Conservation (phyloP, 2,113 vertebrate genomes). For the Tragelaphus imberbis region DNA sequence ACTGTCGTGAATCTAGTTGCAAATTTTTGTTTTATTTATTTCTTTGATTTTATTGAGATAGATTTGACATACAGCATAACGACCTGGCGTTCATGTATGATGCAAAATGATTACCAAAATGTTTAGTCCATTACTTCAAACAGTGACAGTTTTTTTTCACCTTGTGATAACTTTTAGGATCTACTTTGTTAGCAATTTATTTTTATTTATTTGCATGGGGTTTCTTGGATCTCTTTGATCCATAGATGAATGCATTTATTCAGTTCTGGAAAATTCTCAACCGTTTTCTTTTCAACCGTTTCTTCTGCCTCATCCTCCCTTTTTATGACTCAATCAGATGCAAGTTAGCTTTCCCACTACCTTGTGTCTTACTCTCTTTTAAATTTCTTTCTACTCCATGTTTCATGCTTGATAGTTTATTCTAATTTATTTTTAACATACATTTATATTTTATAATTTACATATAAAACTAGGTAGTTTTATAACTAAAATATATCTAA, state of each 20-base stretch:
- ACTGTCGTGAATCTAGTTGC: background rate
- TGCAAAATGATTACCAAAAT: background rate
- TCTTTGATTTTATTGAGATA: background rate
- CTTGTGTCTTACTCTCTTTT: background rate
- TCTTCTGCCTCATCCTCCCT: background rate
- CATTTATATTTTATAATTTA: background rate
- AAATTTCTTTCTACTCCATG: background rate
- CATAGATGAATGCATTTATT: background rate
- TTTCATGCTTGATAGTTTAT: background rate
- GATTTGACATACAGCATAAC: background rate
- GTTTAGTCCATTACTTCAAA: background rate
- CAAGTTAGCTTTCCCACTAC: background rate
- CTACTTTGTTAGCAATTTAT: background rate
- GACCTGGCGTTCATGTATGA: background rate
- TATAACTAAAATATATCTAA: background rate
- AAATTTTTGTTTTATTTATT: background rate
- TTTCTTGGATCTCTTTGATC: background rate
- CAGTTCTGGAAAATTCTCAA: background rate
- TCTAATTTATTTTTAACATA: background rate
- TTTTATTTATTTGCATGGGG: background rate
- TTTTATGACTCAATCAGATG: background rate
- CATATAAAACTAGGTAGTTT: background rate
- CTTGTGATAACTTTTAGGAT: background rate
- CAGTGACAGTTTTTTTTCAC: background rate
- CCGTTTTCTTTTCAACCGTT: background rate